A percentile compares a stretch with the other conserved stretches of the same genome.
phyloP scores from a whole-genome alignment of 2,113 vertebrate species.

The Dromiciops gliroides region DNA sequence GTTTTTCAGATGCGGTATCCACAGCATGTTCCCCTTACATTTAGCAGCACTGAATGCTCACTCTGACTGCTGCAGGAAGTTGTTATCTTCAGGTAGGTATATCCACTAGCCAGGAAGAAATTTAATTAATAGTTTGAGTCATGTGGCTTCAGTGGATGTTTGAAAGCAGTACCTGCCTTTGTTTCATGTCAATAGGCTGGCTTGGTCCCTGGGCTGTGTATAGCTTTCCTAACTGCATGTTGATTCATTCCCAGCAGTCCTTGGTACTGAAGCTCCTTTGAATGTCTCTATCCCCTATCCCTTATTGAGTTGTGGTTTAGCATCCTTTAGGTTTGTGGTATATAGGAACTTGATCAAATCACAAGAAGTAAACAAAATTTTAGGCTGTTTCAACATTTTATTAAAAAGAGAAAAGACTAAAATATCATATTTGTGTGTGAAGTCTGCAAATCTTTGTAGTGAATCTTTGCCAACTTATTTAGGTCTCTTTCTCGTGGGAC shows the following conservation, averaged over 20 bases:
- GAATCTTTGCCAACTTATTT: slow-evolving; percentile 7
- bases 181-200: not conserved
- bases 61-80: slow-evolving; percentile 96
- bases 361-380: not conserved
- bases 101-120: not conserved
- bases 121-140: slow-evolving; percentile 35
- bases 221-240: slow-evolving; percentile 47
- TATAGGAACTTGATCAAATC: not conserved
- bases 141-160: slow-evolving; percentile 60
- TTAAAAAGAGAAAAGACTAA: slow-evolving; percentile 7
- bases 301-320: slow-evolving; percentile 10
- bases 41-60: slow-evolving; percentile 95
- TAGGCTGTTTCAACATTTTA: slow-evolving; percentile 35
- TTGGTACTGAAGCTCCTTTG: not conserved
- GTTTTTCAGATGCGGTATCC: slow-evolving; percentile 91
- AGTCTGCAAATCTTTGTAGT: slow-evolving; percentile 5
- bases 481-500: slow-evolving; percentile 48
- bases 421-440: not conserved
- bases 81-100: slow-evolving; percentile 94
- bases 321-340: not conserved
- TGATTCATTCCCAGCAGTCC: slow-evolving; percentile 2
- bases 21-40: slow-evolving; percentile 97
- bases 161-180: slow-evolving; percentile 58
- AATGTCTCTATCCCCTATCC: not conserved
- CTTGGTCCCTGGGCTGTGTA: rapidly evolving